A percentile compares a stretch with the other conserved stretches of the same genome.
Conservation (phyloP, 2,888 invertebrate species). For the Athrips mouffetella region DNA sequence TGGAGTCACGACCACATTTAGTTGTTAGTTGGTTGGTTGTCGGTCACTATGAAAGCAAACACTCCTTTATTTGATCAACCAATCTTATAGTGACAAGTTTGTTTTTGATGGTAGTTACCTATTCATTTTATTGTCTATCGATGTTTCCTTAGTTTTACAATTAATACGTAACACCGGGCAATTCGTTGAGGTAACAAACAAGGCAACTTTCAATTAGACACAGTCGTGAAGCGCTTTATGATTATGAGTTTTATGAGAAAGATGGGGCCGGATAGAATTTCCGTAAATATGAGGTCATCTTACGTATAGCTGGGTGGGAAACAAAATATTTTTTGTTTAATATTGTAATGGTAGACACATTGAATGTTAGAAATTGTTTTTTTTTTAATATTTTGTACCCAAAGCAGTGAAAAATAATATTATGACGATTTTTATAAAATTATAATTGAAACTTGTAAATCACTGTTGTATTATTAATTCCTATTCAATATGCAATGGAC, state of each 20-base stretch:
- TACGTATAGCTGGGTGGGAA: no score
- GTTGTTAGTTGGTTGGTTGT: neutral
- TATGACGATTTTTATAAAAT: no score
- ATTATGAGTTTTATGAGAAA: neutral
- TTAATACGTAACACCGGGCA: neutral
- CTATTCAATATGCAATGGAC: no score
- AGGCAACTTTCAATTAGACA: neutral
- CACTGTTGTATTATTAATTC: no score
- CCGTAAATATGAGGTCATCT: no score
- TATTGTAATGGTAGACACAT: no score
- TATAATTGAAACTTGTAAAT: no score
- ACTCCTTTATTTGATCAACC: neutral
- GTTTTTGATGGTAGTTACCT: neutral
- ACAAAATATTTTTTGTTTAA: no score
- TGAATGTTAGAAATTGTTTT: no score
- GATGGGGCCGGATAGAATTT: neutral
- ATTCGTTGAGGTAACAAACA: neutral
- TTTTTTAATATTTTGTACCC: no score
- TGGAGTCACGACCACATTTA: conserved; percentile 35
- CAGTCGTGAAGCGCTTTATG: neutral
- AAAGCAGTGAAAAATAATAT: no score
- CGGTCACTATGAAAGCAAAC: neutral
- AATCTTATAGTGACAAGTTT: conserved; percentile 5
- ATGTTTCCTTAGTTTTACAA: neutral
- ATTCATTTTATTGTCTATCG: neutral